Evolutionary conservation across 2,113 vertebrate species (phyloP).

Genomic region (human): GRCh38 chr14:29142501-29143000

Average conservation of each 20-base stretch:
- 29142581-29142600: not conserved
- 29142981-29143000: constrained; percentile 60
- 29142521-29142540: not conserved
- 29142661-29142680: not conserved
- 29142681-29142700: not conserved
- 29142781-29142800: constrained; percentile 35
- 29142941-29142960: constrained; percentile 51
- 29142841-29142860: constrained; percentile 67
- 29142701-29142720: not conserved
- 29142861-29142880: constrained; percentile 70
- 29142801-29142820: not conserved
- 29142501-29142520: not conserved
- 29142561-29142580: not conserved
- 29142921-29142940: constrained; percentile 71
- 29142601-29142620: not conserved
- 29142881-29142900: constrained; percentile 69
- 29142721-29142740: not conserved
- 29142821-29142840: constrained; percentile 63
- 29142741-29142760: constrained; percentile 1
- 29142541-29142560: not conserved
- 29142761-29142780: not conserved
- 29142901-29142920: constrained; percentile 58
- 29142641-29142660: not conserved
- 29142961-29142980: constrained; percentile 69
- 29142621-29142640: not conserved